Conservation (phyloP, 2,888 invertebrate genomes). For the Ophraella communa region DNA sequence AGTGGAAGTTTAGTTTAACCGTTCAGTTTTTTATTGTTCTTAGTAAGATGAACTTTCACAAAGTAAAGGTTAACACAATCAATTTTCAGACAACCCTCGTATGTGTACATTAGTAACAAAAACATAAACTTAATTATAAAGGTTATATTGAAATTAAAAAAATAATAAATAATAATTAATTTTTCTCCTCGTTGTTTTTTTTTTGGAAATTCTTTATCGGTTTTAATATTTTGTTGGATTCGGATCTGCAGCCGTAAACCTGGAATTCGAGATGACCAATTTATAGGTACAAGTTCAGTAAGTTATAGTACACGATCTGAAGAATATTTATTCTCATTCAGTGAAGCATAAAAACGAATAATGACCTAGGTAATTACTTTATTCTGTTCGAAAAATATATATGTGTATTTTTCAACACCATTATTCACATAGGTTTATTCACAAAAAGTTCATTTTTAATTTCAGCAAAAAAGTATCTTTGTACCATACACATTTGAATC, state of each 20-base stretch:
- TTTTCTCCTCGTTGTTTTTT: background rate
- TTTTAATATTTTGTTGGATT: background rate
- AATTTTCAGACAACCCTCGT: too few species aligned
- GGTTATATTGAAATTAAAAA: too few species aligned
- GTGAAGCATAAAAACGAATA: slow-evolving; percentile 59
- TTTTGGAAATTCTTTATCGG: background rate
- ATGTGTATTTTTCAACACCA: slow-evolving; percentile 30
- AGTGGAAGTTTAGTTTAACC: too few species aligned
- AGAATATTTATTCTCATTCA: slow-evolving; percentile 58
- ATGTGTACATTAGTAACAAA: too few species aligned
- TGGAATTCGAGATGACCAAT: slow-evolving; percentile 56
- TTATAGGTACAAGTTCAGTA: slow-evolving; percentile 58
- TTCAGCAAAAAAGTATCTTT: too few species aligned
- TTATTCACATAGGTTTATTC: too few species aligned
- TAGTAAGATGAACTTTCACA: too few species aligned
- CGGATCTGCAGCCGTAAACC: slow-evolving; percentile 32
- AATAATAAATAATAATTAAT: too few species aligned
- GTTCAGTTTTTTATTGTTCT: too few species aligned
- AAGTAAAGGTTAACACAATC: too few species aligned
- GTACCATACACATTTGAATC: too few species aligned
- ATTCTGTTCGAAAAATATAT: slow-evolving; percentile 50
- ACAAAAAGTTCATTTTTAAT: background rate
- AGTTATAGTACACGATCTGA: slow-evolving; percentile 58
- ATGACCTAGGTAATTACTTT: slow-evolving; percentile 59
- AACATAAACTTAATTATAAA: too few species aligned